These are phyloP conservation scores for Dynastes maya DNA, from an alignment of 2,888 invertebrate genomes.

Conservation along the genomic window DNA sequence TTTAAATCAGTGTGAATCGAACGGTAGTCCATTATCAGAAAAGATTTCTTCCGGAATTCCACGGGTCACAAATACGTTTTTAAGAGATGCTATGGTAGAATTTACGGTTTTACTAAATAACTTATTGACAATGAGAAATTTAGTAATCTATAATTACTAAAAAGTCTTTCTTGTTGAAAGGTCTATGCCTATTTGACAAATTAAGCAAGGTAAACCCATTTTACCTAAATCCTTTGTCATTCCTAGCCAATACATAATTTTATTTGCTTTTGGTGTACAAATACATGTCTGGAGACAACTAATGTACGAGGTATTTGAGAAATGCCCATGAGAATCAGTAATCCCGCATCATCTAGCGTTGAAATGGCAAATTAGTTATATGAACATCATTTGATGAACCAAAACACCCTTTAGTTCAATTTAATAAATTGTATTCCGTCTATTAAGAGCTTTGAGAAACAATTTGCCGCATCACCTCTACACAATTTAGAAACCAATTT, in stretches of 20 bases:
- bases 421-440: too few species aligned
- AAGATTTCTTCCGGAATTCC: slow-evolving; percentile 55
- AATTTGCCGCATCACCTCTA: too few species aligned
- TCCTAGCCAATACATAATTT: slow-evolving; percentile 59
- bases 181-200: slow-evolving; percentile 52
- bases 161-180: slow-evolving; percentile 54
- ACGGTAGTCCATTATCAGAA: slow-evolving; percentile 56
- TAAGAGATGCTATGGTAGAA: slow-evolving; percentile 53
- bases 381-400: too few species aligned
- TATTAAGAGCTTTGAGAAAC: too few species aligned
- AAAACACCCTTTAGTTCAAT: too few species aligned
- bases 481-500: too few species aligned
- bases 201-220: background rate
- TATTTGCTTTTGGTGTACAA: slow-evolving; percentile 47
- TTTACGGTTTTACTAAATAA: slow-evolving; percentile 50
- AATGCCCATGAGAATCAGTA: too few species aligned
- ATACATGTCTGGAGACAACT: too few species aligned
- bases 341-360: too few species aligned
- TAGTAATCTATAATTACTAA: slow-evolving; percentile 57
- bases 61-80: slow-evolving; percentile 55
- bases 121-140: slow-evolving; percentile 57
- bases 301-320: too few species aligned
- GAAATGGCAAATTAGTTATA: too few species aligned
- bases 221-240: slow-evolving; percentile 39
- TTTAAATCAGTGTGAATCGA: slow-evolving; percentile 54